Evolutionary conservation across 2,797 vertebrate species (phyloP), one percentile per base, ranked within the genome.

Genomic region (Manis javanica): DNA sequence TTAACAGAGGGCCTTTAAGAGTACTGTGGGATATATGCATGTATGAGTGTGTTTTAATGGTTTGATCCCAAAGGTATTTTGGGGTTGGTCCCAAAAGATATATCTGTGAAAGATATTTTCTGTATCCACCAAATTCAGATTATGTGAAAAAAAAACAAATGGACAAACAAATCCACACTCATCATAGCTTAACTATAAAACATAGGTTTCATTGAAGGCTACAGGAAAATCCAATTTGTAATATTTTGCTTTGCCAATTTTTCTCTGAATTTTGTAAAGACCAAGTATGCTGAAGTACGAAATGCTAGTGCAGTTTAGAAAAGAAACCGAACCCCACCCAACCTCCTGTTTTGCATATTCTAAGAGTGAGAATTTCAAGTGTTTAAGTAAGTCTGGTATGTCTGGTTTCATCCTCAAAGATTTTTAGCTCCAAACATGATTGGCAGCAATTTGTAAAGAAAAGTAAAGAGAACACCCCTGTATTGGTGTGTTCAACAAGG

Each of bases 231-330:
- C 8, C 53, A 15, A 31, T 66, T 71, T 77, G 13, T 46, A 51
- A 53, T n/a, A 57, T 90, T 95, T 94, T 85, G 10, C 51, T 90
- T 92, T 90, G 46, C n/a, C 39, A 59, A 0, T 85, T 90, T 96
- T 83, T 61, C 79, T 93, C 82, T 86, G 46, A 82, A 61, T 87
- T 97, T 97, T 91, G 19, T 72, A 72, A 75, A 88, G 42, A 88
- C 59, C 10, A 55, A 51, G 26, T 83, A 11, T 90, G 64, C 61
- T 5, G 34, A 37, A 53, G 26, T 96, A 29, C 0, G 10, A 77
- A 83, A 85, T 72, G 39, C 18, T 68, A 53, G 13, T 82, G n/a
- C 6, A 24, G 94, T 11, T 93, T 93, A 61, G 39, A 49, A 51
- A 90, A 90, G 75, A 42, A 74, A 66, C 83, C 5, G 15, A 46